Conservation (phyloP, 2,888 invertebrate species). For the Harpalus rubripes region DNA sequence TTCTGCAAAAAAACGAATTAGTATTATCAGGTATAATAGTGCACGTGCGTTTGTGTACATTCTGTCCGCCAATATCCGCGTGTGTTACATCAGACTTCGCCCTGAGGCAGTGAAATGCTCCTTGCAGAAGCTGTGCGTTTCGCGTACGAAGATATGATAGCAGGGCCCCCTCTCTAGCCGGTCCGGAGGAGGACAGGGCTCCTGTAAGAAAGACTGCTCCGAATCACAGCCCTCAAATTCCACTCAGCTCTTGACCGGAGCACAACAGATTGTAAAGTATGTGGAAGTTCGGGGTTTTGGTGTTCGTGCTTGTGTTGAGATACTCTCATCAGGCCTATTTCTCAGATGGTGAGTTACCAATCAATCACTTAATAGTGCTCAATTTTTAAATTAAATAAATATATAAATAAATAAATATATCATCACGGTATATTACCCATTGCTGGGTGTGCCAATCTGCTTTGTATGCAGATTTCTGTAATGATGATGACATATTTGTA, state of each 20-base stretch:
- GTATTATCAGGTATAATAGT: too few relatives aligned
- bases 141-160: slow-evolving; percentile 1
- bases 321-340: slow-evolving; percentile 17
- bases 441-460: too few relatives aligned
- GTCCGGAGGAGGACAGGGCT: slow-evolving; percentile 44
- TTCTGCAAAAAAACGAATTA: too few relatives aligned
- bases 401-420: too few relatives aligned
- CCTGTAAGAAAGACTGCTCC: slow-evolving; percentile 60
- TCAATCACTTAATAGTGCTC: not conserved
- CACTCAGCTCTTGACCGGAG: slow-evolving; percentile 55
- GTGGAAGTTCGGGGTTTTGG: slow-evolving; percentile 51
- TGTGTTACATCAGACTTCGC: slow-evolving; percentile 9
- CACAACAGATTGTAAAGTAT: not conserved
- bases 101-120: slow-evolving; percentile 61
- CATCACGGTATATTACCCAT: too few relatives aligned
- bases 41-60: not conserved
- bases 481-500: too few relatives aligned
- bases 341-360: slow-evolving; percentile 34
- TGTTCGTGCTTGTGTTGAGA: slow-evolving; percentile 55
- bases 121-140: slow-evolving; percentile 22
- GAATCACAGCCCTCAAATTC: slow-evolving; percentile 61
- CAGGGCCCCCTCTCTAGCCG: slow-evolving; percentile 24
- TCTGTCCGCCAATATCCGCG: not conserved
- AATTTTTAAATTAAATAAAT: not conserved
- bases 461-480: too few relatives aligned